Percentiles rank a stretch among this genome's conserved stretches.
Evolutionary conservation across 2,113 vertebrate genomes (phyloP).

Genomic region (Pachypanchax playfairii): DNA sequence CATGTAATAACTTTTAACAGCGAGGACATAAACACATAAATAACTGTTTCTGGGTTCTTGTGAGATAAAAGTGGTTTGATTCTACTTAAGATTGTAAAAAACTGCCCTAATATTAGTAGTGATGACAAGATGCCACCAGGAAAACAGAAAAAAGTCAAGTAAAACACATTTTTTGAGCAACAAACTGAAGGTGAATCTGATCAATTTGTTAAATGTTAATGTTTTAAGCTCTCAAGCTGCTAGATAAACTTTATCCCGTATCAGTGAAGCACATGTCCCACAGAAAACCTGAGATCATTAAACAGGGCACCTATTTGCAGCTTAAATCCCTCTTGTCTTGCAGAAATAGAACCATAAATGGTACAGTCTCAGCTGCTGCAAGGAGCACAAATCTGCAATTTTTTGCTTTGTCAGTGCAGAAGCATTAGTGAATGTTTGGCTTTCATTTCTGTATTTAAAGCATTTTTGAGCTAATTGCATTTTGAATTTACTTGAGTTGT

Average conservation of each 20-base stretch:
- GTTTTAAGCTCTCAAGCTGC: slow-evolving; percentile 26
- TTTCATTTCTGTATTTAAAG: neutral
- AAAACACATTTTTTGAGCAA: too few species aligned
- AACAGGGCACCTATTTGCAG: slow-evolving; percentile 35
- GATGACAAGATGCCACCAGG: neutral
- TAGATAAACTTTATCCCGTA: slow-evolving; percentile 50
- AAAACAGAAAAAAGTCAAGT: neutral
- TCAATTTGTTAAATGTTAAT: slow-evolving; percentile 41
- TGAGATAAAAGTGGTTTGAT: neutral
- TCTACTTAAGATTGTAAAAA: neutral
- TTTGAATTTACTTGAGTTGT: slow-evolving; percentile 1
- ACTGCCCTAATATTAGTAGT: too few species aligned
- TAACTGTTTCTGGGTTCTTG: neutral
- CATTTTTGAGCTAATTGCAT: neutral
- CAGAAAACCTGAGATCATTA: slow-evolving; percentile 52
- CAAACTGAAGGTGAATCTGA: slow-evolving; percentile 27
- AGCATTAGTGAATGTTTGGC: neutral
- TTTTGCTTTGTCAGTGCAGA: neutral
- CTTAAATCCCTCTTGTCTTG: slow-evolving; percentile 18
- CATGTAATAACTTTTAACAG: neutral
- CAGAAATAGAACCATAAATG: slow-evolving; percentile 33
- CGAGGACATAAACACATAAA: neutral
- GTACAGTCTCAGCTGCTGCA: slow-evolving; percentile 19
- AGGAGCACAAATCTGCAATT: neutral
- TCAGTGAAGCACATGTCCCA: slow-evolving; percentile 39